Base-by-base conservation (phyloP, 2,113 vertebrate genomes). In the Lucifuga dentata region DNA sequence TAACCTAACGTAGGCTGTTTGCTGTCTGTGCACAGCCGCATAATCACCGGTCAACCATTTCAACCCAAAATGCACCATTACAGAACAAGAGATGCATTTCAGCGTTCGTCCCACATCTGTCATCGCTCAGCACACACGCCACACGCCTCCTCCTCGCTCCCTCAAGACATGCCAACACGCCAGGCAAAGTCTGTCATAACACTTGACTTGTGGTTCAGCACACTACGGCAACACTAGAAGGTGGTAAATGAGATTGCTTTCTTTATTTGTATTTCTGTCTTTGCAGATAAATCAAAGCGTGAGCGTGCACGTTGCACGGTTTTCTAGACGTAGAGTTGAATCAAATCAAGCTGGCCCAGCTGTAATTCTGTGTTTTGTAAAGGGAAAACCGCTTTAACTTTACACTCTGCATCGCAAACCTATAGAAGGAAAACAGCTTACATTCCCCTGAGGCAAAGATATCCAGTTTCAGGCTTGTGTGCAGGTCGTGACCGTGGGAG, bases 111-210 rank as follows among this genome's bases (percentile, higher is more conserved):
- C 83, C 81, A 86, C 86, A 88, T 91, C 86, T 91, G 87, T 92
- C 90, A 91, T 72, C 78, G 73, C 81, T 86, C 78, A 82, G 77
- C 77, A 52, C 65, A 68, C 80, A 68, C n/a, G n/a, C 80, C 73
- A 8, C 76, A 73, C 60, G 73, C 83, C 81, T 78, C 75, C 84
- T 69, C 57, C 44, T 60, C 76, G 56, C 77, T 56, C 53, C 71
- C 67, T 71, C 71, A 52, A 81, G 81, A 80, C 80, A 39, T 66
- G 74, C 76, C 81, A 86, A 66, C 78, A 50, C 36, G 55, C 65
- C 72, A 79, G 76, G 80, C 73, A 76, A 62, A 71, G 74, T 84
- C 85, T 87, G 86, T 90, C 88, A 82, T 85, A 87, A 89, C 88
- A 87, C 79, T 80, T 78, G 84, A 79, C 84, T 88, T 65, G 82